Evolutionary conservation across 1,140 invertebrate species (phyloP), one percentile per base, ranked within the genome.

Genomic region (Procambarus virginalis): DNA sequence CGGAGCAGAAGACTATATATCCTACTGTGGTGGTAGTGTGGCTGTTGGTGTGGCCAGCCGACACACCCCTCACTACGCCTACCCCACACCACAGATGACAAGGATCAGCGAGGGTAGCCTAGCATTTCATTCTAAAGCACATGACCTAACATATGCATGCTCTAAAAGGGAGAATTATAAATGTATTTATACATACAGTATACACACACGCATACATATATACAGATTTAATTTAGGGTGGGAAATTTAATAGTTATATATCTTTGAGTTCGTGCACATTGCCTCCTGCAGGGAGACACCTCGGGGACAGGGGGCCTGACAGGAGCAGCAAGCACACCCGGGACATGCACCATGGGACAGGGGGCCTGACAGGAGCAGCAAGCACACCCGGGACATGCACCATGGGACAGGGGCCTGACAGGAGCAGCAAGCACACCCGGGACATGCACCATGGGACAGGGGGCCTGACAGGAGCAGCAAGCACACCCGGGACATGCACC

Each of bases 401-500:
- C n/a, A n/a, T n/a, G n/a, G n/a, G n/a, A n/a, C n/a, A n/a, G n/a
- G 55, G 55, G 55, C 55, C 55, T 34, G 34, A 34, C 34, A 34
- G 34, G 34, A 34, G 34, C 34, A 34, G 34, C 58, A 70, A 46
- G 64, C 81, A 83, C 60, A 64, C 3, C 64, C 55, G 46, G 22
- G 68, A 55, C 12, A 64, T 9, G 75, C 22, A 46, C 34, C 34
- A 14, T 22, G 22, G 75, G 75, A 76, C 75, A 76, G 34, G 34
- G 34, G 34, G 34, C 70, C 9, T 17, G 48, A 58, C 8, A 12
- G 55, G 55, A 58, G 60, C 17, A 64, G 17, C 58, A 70, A 46
- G 64, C 81, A 83, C n/a, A 22, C 45, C 64, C 55, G 46, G 22
- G 68, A 55, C 82, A 84, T 84, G 82, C 82, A 84, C n/a, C n/a